A percentile compares a stretch with the other conserved stretches of the same genome.
These are phyloP conservation scores for Drosophila leontia DNA, from an alignment of 1,140 invertebrate genomes.

Conservation along the genomic window DNA sequence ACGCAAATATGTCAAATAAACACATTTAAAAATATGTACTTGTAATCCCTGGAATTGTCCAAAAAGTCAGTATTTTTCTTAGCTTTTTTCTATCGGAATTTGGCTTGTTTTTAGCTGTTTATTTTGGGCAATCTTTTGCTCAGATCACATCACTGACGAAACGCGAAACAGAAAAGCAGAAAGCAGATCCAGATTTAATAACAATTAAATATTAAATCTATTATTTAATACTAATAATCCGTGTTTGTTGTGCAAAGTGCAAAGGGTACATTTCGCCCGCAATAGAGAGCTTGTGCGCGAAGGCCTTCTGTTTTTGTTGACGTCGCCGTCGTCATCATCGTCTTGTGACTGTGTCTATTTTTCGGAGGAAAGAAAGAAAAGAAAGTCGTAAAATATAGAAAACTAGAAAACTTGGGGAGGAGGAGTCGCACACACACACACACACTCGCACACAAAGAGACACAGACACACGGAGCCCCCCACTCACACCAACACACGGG, in stretches of 20 bases:
- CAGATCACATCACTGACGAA: background rate
- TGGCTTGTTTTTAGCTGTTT: too few species aligned
- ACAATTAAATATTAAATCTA: constrained; percentile 2
- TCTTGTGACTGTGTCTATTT: constrained; percentile 73
- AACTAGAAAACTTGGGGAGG: constrained; percentile 63
- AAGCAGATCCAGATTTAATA: constrained; percentile 31
- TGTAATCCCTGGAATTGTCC: too few species aligned
- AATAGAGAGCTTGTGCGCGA: constrained; percentile 20
- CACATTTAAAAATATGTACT: too few species aligned
- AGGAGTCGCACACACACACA: constrained; percentile 57
- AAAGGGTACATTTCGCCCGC: constrained; percentile 57
- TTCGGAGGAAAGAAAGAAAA: constrained; percentile 60
- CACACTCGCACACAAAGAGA: constrained; percentile 22
- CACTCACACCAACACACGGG: constrained; percentile 45
- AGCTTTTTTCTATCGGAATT: too few species aligned
- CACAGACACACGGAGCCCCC: constrained; percentile 32
- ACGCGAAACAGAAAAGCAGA: constrained; percentile 17
- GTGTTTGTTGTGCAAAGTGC: constrained; percentile 54
- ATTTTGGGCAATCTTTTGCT: too few species aligned
- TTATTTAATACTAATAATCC: constrained; percentile 31
- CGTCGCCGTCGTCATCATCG: constrained; percentile 73
- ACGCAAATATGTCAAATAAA: too few species aligned
- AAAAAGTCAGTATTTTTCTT: too few species aligned
- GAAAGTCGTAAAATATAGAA: constrained; percentile 80
- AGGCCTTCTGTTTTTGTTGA: constrained; percentile 54